Conservation (phyloP, 2,888 invertebrate genomes). For the Myopa tessellatipennis region DNA sequence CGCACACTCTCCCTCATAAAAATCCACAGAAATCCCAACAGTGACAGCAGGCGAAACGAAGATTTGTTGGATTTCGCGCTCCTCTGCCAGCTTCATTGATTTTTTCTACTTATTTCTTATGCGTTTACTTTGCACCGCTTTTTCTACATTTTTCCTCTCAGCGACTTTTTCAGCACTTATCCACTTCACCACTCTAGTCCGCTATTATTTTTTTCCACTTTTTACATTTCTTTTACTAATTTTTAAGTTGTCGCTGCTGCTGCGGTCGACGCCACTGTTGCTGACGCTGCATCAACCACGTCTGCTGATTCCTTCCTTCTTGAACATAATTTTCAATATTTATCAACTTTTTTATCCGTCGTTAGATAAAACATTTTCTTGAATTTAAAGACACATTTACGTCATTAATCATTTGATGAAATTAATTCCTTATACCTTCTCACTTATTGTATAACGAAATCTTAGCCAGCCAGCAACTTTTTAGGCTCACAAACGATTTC, state of each 20-base stretch:
- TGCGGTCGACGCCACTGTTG: conserved; percentile 1
- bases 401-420: conserved; percentile 1
- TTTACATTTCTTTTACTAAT: conserved; percentile 2
- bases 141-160: conserved; percentile 18
- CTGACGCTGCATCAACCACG: conserved; percentile 8
- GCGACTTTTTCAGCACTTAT: conserved; percentile 2
- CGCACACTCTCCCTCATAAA: not conserved
- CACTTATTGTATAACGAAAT: conserved; percentile 23
- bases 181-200: conserved; percentile 4
- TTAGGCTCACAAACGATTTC: no score
- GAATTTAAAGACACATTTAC: not conserved
- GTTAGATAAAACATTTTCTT: conserved; percentile 14
- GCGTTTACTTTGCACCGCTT: conserved; percentile 23
- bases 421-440: conserved; percentile 6
- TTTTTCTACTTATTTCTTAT: conserved; percentile 27
- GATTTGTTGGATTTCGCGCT: conserved; percentile 17
- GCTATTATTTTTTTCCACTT: not conserved
- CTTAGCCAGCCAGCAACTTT: not conserved
- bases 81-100: conserved; percentile 31
- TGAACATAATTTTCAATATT: not conserved
- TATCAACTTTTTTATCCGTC: not conserved
- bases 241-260: conserved; percentile 26
- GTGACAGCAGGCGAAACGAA: conserved; percentile 19
- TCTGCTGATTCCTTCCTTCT: not conserved
- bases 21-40: not conserved